These are phyloP conservation scores for Formica exsecta DNA, from an alignment of 1,140 invertebrate species.

Conservation along the genomic window DNA sequence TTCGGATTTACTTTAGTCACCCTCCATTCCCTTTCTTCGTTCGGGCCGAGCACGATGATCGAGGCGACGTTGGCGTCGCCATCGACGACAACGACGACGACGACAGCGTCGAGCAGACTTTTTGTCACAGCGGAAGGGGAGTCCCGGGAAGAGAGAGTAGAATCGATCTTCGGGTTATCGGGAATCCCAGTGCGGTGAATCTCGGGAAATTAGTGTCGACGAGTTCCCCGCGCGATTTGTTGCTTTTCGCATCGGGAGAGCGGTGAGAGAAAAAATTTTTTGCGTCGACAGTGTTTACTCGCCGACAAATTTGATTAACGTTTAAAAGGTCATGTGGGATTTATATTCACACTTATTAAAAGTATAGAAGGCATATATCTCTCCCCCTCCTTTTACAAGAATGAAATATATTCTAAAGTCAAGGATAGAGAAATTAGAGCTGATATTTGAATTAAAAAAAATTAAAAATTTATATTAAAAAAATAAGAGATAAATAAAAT, in stretches of 20 bases:
- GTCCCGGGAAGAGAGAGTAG: conserved; percentile 42
- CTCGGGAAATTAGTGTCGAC: conserved; percentile 71
- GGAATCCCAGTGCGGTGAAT: conserved; percentile 63
- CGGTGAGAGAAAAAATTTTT: conserved; percentile 13
- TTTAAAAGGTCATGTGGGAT: conserved; percentile 1
- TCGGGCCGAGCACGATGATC: conserved; percentile 34
- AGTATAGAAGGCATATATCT: neutral
- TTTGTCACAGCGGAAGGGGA: conserved; percentile 43
- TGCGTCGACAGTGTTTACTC: conserved; percentile 29
- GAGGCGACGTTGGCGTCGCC: conserved; percentile 20
- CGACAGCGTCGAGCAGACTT: conserved; percentile 46
- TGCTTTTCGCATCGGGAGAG: conserved; percentile 25
- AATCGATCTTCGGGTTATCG: conserved; percentile 60
- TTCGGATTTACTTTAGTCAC: conserved; percentile 34
- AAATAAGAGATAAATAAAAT: too few species aligned
- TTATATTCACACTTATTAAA: neutral
- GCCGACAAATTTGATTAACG: conserved; percentile 44
- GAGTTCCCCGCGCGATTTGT: conserved; percentile 52
- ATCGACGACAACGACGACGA: conserved; percentile 15
- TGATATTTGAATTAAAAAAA: too few species aligned
- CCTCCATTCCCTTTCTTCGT: neutral
- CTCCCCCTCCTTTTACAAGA: neutral
- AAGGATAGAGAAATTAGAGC: neutral
- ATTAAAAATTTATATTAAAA: too few species aligned
- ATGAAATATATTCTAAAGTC: neutral